Evolutionary conservation across 2,888 invertebrate genomes (phyloP).

Genomic region (Mythimna lalbum): DNA sequence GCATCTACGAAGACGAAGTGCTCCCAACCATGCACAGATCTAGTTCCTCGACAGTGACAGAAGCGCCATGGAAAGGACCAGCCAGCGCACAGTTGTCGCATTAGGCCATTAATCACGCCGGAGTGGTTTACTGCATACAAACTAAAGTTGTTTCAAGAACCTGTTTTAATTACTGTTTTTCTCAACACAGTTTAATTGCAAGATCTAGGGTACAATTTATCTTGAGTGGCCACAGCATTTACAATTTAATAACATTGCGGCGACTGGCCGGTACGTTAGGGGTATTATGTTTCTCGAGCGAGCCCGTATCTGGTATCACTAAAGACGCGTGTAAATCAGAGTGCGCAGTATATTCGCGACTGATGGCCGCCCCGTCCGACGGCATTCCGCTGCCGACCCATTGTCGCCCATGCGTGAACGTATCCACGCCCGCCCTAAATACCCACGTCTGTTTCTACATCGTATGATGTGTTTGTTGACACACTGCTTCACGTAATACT

Average conservation of each 20-base stretch:
- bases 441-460: constrained; percentile 50
- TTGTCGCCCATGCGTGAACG: constrained; percentile 59
- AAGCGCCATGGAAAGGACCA: neutral
- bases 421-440: constrained; percentile 56
- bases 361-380: constrained; percentile 54
- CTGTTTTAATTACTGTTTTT: constrained; percentile 36
- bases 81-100: neutral
- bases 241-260: constrained; percentile 23
- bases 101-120: neutral
- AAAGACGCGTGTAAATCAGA: constrained; percentile 53
- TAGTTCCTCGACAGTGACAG: neutral
- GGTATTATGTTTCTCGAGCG: constrained; percentile 24
- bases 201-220: constrained; percentile 24
- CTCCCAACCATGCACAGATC: neutral
- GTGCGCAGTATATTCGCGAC: constrained; percentile 50
- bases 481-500: constrained; percentile 42
- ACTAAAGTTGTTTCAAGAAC: constrained; percentile 12
- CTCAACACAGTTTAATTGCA: constrained; percentile 26
- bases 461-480: constrained; percentile 47
- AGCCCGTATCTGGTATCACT: constrained; percentile 37
- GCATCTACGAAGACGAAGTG: neutral
- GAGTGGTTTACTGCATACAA: constrained; percentile 12
- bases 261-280: constrained; percentile 6
- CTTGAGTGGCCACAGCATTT: constrained; percentile 23
- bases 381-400: constrained; percentile 65